Conservation (phyloP, 2,888 invertebrate genomes). For the Agrotis clavis region DNA sequence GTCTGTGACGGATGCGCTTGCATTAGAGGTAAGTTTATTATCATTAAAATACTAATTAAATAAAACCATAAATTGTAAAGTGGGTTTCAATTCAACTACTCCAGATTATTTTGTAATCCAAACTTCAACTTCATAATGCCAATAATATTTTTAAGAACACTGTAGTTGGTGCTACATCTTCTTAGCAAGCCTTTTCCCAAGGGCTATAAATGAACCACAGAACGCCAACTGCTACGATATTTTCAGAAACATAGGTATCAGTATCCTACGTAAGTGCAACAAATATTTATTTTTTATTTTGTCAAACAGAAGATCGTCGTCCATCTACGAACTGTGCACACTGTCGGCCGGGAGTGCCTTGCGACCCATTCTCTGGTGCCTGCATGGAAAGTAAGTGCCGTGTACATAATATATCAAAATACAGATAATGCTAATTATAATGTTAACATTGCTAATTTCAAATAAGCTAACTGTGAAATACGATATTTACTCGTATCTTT, state of each 20-base stretch:
- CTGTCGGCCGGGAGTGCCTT: constrained; percentile 94
- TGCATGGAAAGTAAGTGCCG: constrained; percentile 95
- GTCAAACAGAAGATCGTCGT: constrained; percentile 67
- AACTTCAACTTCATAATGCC: neutral
- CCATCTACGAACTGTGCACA: constrained; percentile 92
- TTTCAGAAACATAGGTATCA: neutral
- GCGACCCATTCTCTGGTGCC: constrained; percentile 95
- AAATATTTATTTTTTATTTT: constrained; percentile 28
- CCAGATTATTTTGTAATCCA: neutral
- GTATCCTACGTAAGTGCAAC: neutral
- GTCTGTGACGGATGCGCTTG: constrained; percentile 94
- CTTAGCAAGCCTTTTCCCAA: neutral
- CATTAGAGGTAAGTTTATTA: constrained; percentile 90
- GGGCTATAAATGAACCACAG: no score
- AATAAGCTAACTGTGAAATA: constrained; percentile 57
- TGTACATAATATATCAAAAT: constrained; percentile 42
- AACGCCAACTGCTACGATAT: no score
- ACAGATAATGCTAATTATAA: constrained; percentile 50
- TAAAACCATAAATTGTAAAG: neutral
- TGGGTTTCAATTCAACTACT: neutral
- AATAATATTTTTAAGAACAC: neutral
- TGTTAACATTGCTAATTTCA: constrained; percentile 63
- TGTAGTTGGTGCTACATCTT: neutral
- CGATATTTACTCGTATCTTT: constrained; percentile 59
- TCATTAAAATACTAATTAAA: neutral